Percentiles rank a stretch among this genome's conserved stretches.
phyloP scores from a whole-genome alignment of 1,140 invertebrate species.

The Mesaphorura yosii region DNA sequence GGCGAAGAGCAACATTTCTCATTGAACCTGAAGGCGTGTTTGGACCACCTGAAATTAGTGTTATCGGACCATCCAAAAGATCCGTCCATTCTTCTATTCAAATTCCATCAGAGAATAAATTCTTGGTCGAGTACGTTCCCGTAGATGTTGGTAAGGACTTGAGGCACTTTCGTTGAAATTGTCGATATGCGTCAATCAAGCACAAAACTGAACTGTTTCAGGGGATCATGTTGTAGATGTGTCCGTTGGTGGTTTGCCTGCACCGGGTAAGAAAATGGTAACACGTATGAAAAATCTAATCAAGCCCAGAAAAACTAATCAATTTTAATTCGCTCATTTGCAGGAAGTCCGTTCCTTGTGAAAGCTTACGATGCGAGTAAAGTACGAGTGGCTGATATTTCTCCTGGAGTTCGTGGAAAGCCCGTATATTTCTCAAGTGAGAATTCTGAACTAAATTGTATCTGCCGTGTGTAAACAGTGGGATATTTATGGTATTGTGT shows the following conservation, averaged over 20 bases:
- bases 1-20: conserved; percentile 65
- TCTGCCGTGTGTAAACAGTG: neutral
- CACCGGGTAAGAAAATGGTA: too few species aligned
- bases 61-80: conserved; percentile 53
- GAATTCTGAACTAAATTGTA: conserved; percentile 7
- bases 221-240: conserved; percentile 87
- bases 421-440: conserved; percentile 69
- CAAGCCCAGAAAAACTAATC: too few species aligned
- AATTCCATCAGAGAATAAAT: conserved; percentile 31
- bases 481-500: neutral
- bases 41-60: conserved; percentile 60
- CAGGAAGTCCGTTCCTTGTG: conserved; percentile 85
- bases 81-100: conserved; percentile 29
- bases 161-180: too few species aligned
- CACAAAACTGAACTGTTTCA: too few species aligned
- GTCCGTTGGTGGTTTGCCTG: conserved; percentile 62
- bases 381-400: conserved; percentile 81
- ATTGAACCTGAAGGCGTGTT: conserved; percentile 62
- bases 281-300: too few species aligned
- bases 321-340: too few species aligned
- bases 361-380: conserved; percentile 89
- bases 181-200: too few species aligned
- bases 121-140: conserved; percentile 32
- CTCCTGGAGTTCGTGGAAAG: conserved; percentile 75
- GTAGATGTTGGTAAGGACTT: conserved; percentile 31